Evolutionary conservation across 2,888 invertebrate species (phyloP).

Genomic region (Temnothorax ravouxi): DNA sequence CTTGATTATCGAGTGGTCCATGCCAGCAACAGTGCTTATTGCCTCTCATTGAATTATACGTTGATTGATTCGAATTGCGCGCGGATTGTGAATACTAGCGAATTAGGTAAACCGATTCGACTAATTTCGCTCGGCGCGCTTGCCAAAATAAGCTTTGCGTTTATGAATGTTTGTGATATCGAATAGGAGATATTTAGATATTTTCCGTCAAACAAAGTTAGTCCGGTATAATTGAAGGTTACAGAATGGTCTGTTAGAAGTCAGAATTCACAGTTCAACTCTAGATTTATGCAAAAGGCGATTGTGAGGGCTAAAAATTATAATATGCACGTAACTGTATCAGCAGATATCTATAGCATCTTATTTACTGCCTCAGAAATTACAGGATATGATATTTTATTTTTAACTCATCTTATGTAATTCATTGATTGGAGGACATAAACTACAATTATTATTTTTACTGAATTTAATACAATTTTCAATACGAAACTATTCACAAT

Average conservation of each 20-base stretch:
- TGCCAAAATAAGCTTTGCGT: constrained; percentile 38
- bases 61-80: constrained; percentile 55
- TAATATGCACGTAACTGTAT: neutral
- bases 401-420: neutral
- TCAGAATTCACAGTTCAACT: neutral
- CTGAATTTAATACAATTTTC: neutral
- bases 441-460: neutral
- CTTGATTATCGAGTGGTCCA: constrained; percentile 40
- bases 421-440: neutral
- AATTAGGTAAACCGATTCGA: constrained; percentile 53
- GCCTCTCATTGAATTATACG: constrained; percentile 53
- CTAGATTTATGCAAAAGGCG: neutral
- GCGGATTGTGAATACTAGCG: constrained; percentile 50
- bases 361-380: neutral
- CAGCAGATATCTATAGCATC: neutral
- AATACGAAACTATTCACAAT: neutral
- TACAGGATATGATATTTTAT: neutral
- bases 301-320: neutral
- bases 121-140: constrained; percentile 24
- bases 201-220: constrained; percentile 13
- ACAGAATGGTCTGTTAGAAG: neutral
- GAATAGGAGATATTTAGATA: neutral
- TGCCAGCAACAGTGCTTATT: constrained; percentile 46
- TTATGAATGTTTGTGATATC: constrained; percentile 23
- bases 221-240: neutral